Percentiles rank a stretch among this genome's conserved stretches.
Conservation (phyloP, 2,888 invertebrate genomes). For the Lochmaea crataegi region DNA sequence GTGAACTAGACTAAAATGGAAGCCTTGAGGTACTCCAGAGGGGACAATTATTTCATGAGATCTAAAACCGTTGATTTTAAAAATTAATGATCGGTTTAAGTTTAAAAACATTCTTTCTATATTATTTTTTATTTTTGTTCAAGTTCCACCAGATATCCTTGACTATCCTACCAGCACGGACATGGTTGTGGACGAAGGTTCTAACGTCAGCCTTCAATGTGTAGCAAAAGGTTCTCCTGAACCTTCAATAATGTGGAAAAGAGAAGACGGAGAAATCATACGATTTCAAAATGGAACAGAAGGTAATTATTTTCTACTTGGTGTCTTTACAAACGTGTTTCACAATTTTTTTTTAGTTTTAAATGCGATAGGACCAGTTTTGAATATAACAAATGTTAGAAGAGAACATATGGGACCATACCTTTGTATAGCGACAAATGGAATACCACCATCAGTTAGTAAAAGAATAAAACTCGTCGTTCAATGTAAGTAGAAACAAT, state of each 20-base stretch:
- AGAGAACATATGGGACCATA: constrained; percentile 85
- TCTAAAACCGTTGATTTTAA: too few relatives aligned
- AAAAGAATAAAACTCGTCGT: constrained; percentile 88
- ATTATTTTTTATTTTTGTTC: constrained; percentile 44
- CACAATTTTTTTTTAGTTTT: constrained; percentile 66
- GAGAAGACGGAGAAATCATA: constrained; percentile 83
- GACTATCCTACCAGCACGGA: constrained; percentile 87
- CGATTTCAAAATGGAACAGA: constrained; percentile 75
- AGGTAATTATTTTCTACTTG: constrained; percentile 66
- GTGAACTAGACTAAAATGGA: too few relatives aligned
- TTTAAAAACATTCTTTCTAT: too few relatives aligned
- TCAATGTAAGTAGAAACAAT: constrained; percentile 71
- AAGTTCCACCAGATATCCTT: constrained; percentile 87
- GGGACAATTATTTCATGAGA: too few relatives aligned
- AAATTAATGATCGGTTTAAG: too few relatives aligned
- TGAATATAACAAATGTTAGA: constrained; percentile 77
- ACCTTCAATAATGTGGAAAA: constrained; percentile 88
- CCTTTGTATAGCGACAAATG: constrained; percentile 85
- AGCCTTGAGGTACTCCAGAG: too few relatives aligned
- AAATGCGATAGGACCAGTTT: constrained; percentile 74
- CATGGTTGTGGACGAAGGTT: constrained; percentile 88
- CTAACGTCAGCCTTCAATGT: constrained; percentile 85
- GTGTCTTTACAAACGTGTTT: too few relatives aligned
- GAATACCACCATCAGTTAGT: constrained; percentile 88
- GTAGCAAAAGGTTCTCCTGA: constrained; percentile 90